Percentiles rank a stretch among this genome's conserved stretches.
These are phyloP conservation scores for Acrossocheilus fasciatus DNA, from an alignment of 2,797 vertebrate species.

Conservation along the genomic window DNA sequence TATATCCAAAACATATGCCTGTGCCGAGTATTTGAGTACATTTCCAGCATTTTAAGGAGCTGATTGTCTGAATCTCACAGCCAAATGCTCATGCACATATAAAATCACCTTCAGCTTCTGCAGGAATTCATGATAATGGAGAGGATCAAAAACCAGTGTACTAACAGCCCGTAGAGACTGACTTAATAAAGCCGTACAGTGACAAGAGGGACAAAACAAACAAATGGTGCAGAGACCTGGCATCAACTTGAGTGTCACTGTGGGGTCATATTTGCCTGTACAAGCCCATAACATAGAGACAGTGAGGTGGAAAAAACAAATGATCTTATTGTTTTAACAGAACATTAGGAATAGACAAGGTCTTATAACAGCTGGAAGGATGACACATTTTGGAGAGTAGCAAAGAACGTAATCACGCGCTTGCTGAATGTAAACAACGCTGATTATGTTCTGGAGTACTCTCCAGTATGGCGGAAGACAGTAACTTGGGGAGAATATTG, in stretches of 20 bases:
- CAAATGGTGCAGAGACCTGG: slow-evolving; percentile 39
- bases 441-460: too few species aligned
- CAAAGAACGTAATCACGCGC: too few species aligned
- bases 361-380: too few species aligned
- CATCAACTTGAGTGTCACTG: slow-evolving; percentile 19
- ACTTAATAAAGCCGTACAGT: slow-evolving; percentile 69
- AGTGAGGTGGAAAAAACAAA: too few species aligned
- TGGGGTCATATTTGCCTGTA: neutral
- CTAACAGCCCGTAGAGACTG: slow-evolving; percentile 66
- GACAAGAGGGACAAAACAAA: slow-evolving; percentile 52
- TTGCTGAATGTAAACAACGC: too few species aligned
- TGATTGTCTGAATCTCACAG: too few species aligned
- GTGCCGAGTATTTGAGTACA: neutral
- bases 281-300: neutral
- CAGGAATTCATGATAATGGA: slow-evolving; percentile 7
- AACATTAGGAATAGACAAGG: neutral
- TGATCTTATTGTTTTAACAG: neutral
- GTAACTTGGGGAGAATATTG: too few species aligned
- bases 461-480: too few species aligned
- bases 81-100: neutral
- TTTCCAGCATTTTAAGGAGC: too few species aligned
- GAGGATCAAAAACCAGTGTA: slow-evolving; percentile 37
- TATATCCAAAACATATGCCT: neutral
- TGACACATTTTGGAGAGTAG: too few species aligned
- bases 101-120: neutral